These are phyloP conservation scores for Drosophila sechellia DNA, from an alignment of 1,140 invertebrate genomes.

Conservation along the genomic window DNA sequence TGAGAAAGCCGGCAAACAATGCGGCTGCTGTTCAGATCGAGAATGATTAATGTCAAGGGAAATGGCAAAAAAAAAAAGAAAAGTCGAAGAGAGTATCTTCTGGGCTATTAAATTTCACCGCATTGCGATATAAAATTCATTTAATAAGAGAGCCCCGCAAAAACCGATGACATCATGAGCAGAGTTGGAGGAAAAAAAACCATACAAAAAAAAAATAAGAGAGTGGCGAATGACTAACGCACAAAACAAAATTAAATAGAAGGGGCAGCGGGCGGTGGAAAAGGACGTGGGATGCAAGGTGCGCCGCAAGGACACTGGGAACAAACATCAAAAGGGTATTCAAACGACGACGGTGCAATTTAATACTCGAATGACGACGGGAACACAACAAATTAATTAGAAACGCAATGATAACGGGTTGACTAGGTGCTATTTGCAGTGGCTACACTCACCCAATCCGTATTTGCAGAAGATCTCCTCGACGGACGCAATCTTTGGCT, in stretches of 20 bases:
- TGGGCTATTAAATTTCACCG: constrained; percentile 31
- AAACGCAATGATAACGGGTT: constrained; percentile 41
- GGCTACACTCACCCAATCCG: constrained; percentile 72
- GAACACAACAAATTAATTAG: constrained; percentile 53
- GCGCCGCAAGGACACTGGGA: constrained; percentile 37
- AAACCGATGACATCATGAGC: constrained; percentile 65
- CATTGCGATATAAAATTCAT: constrained; percentile 27
- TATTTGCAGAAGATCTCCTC: constrained; percentile 83
- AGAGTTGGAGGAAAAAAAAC: constrained; percentile 38
- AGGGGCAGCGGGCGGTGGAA: constrained; percentile 1
- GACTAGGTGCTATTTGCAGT: neutral
- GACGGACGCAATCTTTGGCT: constrained; percentile 80
- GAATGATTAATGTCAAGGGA: constrained; percentile 13
- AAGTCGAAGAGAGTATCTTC: constrained; percentile 1
- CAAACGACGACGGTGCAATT: constrained; percentile 21
- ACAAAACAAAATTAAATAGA: constrained; percentile 1
- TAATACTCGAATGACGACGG: constrained; percentile 20
- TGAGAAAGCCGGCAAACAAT: neutral
- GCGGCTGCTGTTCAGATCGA: neutral
- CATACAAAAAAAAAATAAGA: constrained; percentile 32
- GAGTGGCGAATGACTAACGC: constrained; percentile 43
- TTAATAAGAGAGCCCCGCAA: constrained; percentile 24
- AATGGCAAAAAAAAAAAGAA: neutral
- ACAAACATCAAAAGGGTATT: constrained; percentile 17
- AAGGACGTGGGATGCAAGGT: constrained; percentile 44